Evolutionary conservation across 2,888 invertebrate species (phyloP), one percentile per base, ranked within the genome.

Genomic region (Pardosa pseudoannulata): DNA sequence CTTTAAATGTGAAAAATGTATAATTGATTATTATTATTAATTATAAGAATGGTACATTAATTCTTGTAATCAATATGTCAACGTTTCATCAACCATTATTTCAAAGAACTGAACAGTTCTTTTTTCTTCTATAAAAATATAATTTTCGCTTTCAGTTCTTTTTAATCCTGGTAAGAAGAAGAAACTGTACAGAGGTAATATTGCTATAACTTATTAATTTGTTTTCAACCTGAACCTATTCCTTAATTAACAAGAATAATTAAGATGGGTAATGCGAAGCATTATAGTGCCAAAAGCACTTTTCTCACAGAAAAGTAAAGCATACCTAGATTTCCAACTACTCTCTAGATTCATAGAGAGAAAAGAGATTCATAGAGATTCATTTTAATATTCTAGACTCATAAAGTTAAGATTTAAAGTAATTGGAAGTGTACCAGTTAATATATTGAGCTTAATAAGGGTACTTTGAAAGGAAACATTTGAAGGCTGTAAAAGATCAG

Each of bases 1-100:
- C 9, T 36, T 9, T 36, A 36, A 36, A 36, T 7, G 6, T 36
- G 9, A 7, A 9, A 5, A 36, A 9, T 9, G 9, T 9, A 79
- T 72, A 71, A 79, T 73, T 79, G 68, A 32, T 56, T 27, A 19
- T 67, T 28, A 13, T 67, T 68, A 74, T 81, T 74, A 74, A 68
- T 74, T 74, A 74, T 50, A 74, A 36, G 56, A 32, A 9, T 67
- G 50, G 39, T 39, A 74, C 32, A n/a, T 73, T 74, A 81, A 74
- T 81, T 74, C 68, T 19, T 5, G 27, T 68, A 67, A 74, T 81
- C 73, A 81, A 74, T 74, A 74, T 28, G 39, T 46, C 67, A 56
- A 81, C 74, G 68, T 73, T 81, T 81, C 73, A 46, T 67, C 80
- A 68, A 50, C 80, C 73, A 81, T 73, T 74, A 81, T 74, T 67